Base-by-base conservation (phyloP, 2,888 invertebrate species). In the Agrotis exclamationis region DNA sequence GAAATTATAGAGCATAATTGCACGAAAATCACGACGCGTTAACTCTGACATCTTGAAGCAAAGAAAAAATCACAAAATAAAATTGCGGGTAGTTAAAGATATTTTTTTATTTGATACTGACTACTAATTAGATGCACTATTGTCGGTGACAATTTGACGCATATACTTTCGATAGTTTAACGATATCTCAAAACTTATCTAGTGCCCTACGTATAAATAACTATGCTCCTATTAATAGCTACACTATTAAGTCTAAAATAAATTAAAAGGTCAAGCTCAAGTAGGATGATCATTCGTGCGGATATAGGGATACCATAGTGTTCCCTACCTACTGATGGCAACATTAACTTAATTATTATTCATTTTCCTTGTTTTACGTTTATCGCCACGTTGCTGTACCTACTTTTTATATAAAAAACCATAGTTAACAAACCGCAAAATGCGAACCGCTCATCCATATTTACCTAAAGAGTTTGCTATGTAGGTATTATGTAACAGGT, bases 211-310 rank as follows among this genome's bases (percentile, higher is more conserved):
- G n/a, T n/a, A 76, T 66, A 82, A 81, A 85, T 85, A 85, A 70
- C 50, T 59, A 28, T 44, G n/a, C 57, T 39, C 33, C 44, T 83
- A 81, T 54, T 62, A 78, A 78, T 85, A 84, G 73, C 18, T 54
- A 24, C 54, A 70, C 63, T 68, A 63, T 60, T 73, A 73, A 71
- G 70, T 69, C 22, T 14, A 68, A 82, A 74, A 68, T 75, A 70
- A 64, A 70, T 64, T 50, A 70, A 71, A 82, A 70, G 79, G 76
- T 82, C 84, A 84, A 70, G 79, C 72, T 82, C 84, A 84, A 82
- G 82, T 57, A 11, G 58, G 70, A 65, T 58, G 53, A 45, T 24
- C n/a, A 20, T 16, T 56, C 47, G 54, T 45, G 24, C 54, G 14
- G 16, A 14, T 20, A 47, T 44, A n/a, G 39, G 33, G 50, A 24